Conservation (phyloP, 37 sponge, comb jelly and placozoan genomes). For the Hormiphora californensis region DNA sequence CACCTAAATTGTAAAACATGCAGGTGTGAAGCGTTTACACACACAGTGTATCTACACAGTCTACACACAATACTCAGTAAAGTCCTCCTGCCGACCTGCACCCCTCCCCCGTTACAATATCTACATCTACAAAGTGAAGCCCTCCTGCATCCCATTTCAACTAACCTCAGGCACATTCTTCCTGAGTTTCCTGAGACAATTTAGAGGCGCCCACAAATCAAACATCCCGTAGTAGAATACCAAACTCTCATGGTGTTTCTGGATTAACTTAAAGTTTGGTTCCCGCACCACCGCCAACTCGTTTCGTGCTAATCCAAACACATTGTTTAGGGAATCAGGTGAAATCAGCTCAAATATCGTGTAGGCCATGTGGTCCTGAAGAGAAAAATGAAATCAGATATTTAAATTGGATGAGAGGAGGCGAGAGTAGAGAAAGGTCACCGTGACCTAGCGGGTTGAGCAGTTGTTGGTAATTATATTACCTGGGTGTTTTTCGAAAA, state of each 20-base stretch:
- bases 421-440: no score
- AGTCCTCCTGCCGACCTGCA: no score
- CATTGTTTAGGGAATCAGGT: slow-evolving; percentile 14
- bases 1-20: no score
- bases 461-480: neutral
- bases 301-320: slow-evolving; percentile 19
- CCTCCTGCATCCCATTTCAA: no score
- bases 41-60: no score
- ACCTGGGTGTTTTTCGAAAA: slow-evolving; percentile 44
- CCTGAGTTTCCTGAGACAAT: slow-evolving; percentile 15
- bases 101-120: no score
- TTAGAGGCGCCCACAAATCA: slow-evolving; percentile 39
- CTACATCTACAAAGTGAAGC: no score
- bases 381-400: no score
- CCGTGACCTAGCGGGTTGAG: no score
- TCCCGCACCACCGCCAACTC: slow-evolving; percentile 1
- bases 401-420: no score
- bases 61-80: no score
- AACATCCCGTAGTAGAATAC: slow-evolving; percentile 49
- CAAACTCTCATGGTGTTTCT: slow-evolving; percentile 1
- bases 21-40: no score
- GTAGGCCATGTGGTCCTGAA: slow-evolving; percentile 15
- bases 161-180: slow-evolving; percentile 23
- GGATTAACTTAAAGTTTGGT: slow-evolving; percentile 27
- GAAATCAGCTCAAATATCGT: slow-evolving; percentile 27